A percentile compares a stretch with the other conserved stretches of the same genome.
Conservation (phyloP, 2,113 vertebrate species). For the Sorex araneus region DNA sequence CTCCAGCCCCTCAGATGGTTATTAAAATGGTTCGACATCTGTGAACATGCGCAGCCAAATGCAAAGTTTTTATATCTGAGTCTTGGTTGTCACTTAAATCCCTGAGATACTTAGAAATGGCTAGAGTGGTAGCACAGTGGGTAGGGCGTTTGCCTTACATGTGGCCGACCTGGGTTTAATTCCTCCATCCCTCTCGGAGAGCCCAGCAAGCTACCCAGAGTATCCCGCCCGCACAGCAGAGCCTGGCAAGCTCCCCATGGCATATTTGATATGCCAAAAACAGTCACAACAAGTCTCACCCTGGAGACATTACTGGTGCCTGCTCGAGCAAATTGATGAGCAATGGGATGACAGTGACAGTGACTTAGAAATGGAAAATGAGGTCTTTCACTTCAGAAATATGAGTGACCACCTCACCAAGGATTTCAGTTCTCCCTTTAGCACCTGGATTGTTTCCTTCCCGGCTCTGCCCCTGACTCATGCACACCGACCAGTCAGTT, state of each 20-base stretch:
- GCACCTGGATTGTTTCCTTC: not conserved
- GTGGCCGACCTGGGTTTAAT: too few species aligned
- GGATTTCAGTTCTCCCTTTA: constrained; percentile 13
- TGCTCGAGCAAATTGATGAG: too few species aligned
- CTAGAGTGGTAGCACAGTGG: too few species aligned
- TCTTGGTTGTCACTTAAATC: constrained; percentile 23
- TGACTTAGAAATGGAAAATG: constrained; percentile 13
- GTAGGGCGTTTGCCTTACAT: too few species aligned
- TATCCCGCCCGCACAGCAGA: too few species aligned
- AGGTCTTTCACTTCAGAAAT: constrained; percentile 15
- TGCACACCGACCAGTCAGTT: not conserved
- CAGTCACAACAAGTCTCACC: too few species aligned
- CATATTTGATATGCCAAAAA: too few species aligned
- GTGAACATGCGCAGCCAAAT: constrained; percentile 44
- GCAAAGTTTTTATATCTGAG: not conserved
- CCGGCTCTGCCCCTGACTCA: not conserved
- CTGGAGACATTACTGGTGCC: too few species aligned
- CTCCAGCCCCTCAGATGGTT: not conserved
- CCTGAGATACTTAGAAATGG: constrained; percentile 1
- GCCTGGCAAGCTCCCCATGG: too few species aligned
- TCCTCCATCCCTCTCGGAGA: too few species aligned
- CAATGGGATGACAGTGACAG: too few species aligned
- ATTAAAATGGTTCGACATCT: not conserved
- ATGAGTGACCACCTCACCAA: not conserved
- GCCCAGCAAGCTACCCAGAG: too few species aligned